Evolutionary conservation across 53 echinoderm and acorn worm genomes (phyloP).

Genomic region (Luidia sarsii): DNA sequence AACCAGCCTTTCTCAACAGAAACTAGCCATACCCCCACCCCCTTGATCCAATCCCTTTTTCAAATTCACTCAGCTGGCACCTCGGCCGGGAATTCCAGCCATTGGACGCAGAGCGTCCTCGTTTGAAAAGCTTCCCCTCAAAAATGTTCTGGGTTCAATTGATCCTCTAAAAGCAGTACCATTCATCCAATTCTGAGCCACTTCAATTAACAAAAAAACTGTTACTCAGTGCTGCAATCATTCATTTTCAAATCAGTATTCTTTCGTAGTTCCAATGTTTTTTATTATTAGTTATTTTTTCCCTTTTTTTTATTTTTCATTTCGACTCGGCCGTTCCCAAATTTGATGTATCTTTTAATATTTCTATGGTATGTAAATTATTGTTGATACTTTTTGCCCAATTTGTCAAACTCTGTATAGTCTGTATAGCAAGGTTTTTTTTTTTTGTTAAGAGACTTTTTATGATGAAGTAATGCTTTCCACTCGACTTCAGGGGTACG

Average conservation of each 20-base stretch:
- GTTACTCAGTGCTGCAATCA: conserved; percentile 44
- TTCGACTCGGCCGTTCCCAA: conserved; percentile 5
- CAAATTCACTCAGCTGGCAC: no score
- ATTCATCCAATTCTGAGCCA: no score
- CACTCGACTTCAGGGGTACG: conserved; percentile 30
- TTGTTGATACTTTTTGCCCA: conserved; percentile 52
- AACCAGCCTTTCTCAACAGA: no score
- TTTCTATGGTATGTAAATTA: conserved; percentile 55
- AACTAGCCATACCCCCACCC: no score
- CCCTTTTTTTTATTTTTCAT: background rate
- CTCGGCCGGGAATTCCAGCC: no score
- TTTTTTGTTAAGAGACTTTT: conserved; percentile 48
- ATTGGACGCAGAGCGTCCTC: no score
- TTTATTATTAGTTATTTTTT: background rate
- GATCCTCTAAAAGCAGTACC: no score
- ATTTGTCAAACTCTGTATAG: conserved; percentile 54
- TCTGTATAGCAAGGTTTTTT: conserved; percentile 20
- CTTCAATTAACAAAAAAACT: no score
- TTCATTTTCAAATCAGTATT: conserved; percentile 44
- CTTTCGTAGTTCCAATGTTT: background rate
- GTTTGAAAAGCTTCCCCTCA: no score
- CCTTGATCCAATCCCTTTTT: no score
- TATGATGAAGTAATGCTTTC: conserved; percentile 56
- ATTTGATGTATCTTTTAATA: conserved; percentile 37
- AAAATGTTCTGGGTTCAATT: no score